phyloP scores from a whole-genome alignment of 2,113 vertebrate genomes.

The Oryzias celebensis region DNA sequence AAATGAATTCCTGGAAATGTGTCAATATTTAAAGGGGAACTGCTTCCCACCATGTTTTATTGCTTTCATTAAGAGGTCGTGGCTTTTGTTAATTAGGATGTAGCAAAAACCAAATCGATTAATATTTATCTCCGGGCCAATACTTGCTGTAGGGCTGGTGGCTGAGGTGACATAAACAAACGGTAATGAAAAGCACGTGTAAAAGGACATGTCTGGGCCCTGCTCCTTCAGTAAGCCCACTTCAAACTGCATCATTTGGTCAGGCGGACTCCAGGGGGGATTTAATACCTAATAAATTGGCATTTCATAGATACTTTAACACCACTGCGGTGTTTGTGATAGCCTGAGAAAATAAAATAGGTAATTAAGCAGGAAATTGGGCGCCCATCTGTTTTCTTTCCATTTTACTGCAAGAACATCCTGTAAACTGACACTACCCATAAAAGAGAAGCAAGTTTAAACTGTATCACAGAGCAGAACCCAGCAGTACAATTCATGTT shows the following conservation, averaged over 20 bases:
- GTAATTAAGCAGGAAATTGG: conserved; percentile 27
- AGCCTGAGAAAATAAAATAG: conserved; percentile 25
- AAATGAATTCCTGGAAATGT: conserved; percentile 38
- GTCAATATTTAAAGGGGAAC: conserved; percentile 14
- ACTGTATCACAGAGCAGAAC: not conserved
- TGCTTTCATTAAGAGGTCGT: conserved; percentile 13
- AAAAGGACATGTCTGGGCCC: not conserved
- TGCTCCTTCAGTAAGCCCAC: too few species aligned
- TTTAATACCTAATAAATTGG: conserved; percentile 31
- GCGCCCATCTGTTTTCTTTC: conserved; percentile 27
- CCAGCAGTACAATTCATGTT: not conserved
- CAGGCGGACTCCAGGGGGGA: conserved; percentile 26
- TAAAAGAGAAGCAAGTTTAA: not conserved
- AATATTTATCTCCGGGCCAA: conserved; percentile 23
- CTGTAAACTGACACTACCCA: conserved; percentile 19
- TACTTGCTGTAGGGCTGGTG: conserved; percentile 8
- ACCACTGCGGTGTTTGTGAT: conserved; percentile 19
- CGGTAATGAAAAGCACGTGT: not conserved
- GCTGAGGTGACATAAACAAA: conserved; percentile 5
- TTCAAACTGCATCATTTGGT: conserved; percentile 7
- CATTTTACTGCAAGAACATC: conserved; percentile 22
- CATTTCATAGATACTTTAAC: conserved; percentile 41
- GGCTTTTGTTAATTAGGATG: conserved; percentile 10
- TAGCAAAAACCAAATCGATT: conserved; percentile 25
- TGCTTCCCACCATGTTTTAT: conserved; percentile 19